phyloP scores from a whole-genome alignment of 2,797 vertebrate genomes.

The Falco berigora region DNA sequence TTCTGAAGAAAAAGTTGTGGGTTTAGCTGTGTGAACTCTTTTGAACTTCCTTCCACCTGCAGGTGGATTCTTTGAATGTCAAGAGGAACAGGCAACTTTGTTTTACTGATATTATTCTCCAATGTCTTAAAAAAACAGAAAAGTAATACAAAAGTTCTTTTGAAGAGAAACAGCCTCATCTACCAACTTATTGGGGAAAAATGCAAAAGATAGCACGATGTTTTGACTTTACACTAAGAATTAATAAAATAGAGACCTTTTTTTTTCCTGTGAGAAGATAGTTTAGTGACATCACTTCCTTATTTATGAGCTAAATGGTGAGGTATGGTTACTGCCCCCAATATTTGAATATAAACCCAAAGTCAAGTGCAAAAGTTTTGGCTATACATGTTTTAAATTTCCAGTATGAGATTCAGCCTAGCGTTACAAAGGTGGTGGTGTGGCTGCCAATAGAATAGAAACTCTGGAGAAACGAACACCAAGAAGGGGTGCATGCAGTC shows the following conservation, averaged over 20 bases:
- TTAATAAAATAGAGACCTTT: background rate
- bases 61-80: background rate
- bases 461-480: background rate
- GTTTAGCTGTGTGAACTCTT: constrained; percentile 34
- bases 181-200: background rate
- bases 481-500: background rate
- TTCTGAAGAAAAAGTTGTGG: constrained; percentile 10
- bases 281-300: background rate
- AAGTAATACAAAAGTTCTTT: background rate
- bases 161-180: background rate
- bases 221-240: background rate
- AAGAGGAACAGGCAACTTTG: background rate
- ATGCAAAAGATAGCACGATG: background rate
- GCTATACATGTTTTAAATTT: background rate
- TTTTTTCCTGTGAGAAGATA: background rate
- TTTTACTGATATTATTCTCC: background rate
- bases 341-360: background rate
- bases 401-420: background rate
- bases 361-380: background rate
- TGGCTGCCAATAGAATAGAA: background rate
- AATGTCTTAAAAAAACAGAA: background rate
- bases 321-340: background rate
- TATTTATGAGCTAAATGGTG: background rate
- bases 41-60: constrained; percentile 46
- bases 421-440: background rate